Evolutionary conservation across 2,888 invertebrate species (phyloP).

Genomic region (Hoplodrina blanda): DNA sequence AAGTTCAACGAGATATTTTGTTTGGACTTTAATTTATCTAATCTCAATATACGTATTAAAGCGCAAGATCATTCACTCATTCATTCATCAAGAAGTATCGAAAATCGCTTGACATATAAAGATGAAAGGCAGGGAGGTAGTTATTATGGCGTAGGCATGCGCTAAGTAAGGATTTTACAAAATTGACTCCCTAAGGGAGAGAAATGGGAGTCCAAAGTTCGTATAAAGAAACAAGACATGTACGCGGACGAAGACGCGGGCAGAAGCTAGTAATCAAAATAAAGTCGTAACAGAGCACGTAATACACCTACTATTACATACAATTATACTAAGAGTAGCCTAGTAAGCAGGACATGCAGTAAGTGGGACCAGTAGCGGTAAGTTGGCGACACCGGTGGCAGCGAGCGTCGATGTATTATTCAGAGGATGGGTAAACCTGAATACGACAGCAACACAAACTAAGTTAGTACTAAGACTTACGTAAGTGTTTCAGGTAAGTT

Average conservation of each 20-base stretch:
- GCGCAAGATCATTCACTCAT: too few relatives aligned
- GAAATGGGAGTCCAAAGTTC: too few relatives aligned
- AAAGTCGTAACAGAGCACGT: neutral
- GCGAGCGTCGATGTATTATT: conserved; percentile 41
- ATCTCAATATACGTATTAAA: too few relatives aligned
- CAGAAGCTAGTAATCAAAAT: neutral
- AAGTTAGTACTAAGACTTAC: conserved; percentile 18
- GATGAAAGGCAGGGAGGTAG: too few relatives aligned
- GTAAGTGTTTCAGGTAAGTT: conserved; percentile 12
- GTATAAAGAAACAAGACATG: too few relatives aligned
- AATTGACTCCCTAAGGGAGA: too few relatives aligned
- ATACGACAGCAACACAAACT: conserved; percentile 20
- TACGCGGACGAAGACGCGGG: too few relatives aligned
- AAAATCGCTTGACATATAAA: too few relatives aligned
- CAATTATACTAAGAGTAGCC: neutral
- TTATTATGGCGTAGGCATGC: too few relatives aligned
- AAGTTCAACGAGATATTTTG: neutral
- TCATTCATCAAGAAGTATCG: too few relatives aligned
- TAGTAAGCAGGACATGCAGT: conserved; percentile 1
- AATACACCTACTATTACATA: neutral
- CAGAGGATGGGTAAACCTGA: conserved; percentile 33
- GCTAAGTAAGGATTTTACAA: too few relatives aligned
- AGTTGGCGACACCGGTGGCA: neutral
- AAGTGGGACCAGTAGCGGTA: conserved; percentile 18
- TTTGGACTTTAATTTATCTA: neutral